Conservation (phyloP, 2,888 invertebrate genomes). For the Pasiphila rectangulata region DNA sequence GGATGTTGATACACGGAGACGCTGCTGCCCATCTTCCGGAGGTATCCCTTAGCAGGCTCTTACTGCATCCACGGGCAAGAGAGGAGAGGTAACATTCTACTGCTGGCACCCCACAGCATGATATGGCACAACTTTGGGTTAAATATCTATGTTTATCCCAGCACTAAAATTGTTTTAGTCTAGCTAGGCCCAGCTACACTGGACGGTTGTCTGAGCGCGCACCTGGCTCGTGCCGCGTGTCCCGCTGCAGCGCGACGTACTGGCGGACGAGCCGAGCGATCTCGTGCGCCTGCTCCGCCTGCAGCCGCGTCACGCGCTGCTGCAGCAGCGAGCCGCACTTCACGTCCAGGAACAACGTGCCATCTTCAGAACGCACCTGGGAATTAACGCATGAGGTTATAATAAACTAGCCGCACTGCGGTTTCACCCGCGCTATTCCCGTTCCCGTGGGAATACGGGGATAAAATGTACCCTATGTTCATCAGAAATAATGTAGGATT, state of each 20-base stretch:
- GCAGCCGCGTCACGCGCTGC: constrained; percentile 95
- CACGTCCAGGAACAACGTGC: constrained; percentile 95
- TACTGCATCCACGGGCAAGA: no score
- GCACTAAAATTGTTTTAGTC: constrained; percentile 1
- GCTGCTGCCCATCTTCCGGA: no score
- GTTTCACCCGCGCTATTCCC: no score
- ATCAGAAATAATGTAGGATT: background rate
- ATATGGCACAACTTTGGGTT: no score
- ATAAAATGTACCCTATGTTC: no score
- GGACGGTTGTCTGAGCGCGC: background rate
- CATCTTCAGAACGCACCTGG: constrained; percentile 92
- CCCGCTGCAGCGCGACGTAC: constrained; percentile 92
- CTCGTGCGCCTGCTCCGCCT: constrained; percentile 98
- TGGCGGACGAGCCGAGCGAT: constrained; percentile 97
- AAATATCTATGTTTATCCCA: no score
- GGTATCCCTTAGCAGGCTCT: no score
- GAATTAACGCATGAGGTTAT: no score
- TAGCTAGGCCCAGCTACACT: background rate
- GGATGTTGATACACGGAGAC: no score
- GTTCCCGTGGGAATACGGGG: no score
- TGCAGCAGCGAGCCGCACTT: constrained; percentile 98
- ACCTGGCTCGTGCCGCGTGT: constrained; percentile 54
- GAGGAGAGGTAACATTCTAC: no score
- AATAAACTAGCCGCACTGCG: background rate
- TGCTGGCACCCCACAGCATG: no score